These are phyloP conservation scores for Drosophila robusta DNA, from an alignment of 2,888 invertebrate species.

Conservation along the genomic window DNA sequence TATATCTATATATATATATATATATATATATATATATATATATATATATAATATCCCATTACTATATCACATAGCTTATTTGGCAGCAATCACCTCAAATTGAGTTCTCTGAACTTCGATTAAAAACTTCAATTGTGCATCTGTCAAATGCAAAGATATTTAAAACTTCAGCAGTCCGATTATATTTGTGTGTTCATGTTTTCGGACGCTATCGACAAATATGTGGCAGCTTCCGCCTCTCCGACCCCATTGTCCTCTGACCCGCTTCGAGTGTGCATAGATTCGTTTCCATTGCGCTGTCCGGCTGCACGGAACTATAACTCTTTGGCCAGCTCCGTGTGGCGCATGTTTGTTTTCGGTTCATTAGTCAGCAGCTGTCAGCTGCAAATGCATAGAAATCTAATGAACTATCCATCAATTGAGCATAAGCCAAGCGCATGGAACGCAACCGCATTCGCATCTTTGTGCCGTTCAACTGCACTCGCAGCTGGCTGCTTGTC, in stretches of 20 bases:
- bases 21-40: no score
- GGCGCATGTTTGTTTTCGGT: slow-evolving; percentile 22
- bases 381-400: slow-evolving; percentile 25
- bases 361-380: slow-evolving; percentile 34
- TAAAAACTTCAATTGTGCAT: no score
- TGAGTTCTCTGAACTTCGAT: no score
- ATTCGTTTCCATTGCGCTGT: background rate
- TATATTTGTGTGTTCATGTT: no score
- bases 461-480: slow-evolving; percentile 17
- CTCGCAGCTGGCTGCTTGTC: slow-evolving; percentile 22
- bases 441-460: slow-evolving; percentile 1
- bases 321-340: background rate
- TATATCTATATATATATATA: no score
- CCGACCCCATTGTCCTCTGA: background rate
- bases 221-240: no score
- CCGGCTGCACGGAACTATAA: background rate
- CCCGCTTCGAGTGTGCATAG: background rate
- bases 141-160: no score
- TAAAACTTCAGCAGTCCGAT: no score
- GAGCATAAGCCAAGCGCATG: slow-evolving; percentile 10
- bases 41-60: no score
- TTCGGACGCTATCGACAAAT: no score
- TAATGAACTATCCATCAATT: slow-evolving; percentile 35
- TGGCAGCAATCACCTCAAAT: no score
- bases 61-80: no score